Percentiles rank a stretch among this genome's conserved stretches.
These are phyloP conservation scores for Riptortus pedestris DNA, from an alignment of 1,140 invertebrate genomes.

Conservation along the genomic window DNA sequence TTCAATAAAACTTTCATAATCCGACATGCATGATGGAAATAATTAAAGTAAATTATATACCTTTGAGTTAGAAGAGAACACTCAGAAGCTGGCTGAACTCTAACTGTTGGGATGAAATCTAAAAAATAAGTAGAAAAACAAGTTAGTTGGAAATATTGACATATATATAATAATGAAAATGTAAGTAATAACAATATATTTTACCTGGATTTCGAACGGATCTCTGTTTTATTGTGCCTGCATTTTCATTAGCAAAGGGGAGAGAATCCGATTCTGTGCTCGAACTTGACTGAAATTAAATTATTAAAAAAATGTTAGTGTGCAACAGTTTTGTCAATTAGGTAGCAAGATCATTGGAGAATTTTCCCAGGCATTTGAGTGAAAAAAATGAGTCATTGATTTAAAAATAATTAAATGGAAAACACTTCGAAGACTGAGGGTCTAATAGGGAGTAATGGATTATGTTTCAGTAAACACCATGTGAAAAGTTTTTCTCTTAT, in stretches of 20 bases:
- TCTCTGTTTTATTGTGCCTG: conserved; percentile 88
- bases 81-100: conserved; percentile 29
- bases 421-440: no score
- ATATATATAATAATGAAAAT: conserved; percentile 12
- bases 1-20: no score
- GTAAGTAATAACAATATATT: not conserved
- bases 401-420: not conserved
- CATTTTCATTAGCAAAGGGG: conserved; percentile 97
- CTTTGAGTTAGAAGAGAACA: not conserved
- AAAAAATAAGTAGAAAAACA: conserved; percentile 28
- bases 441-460: no score
- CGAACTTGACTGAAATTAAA: conserved; percentile 65
- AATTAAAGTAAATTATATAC: no score
- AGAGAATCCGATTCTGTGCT: conserved; percentile 93
- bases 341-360: no score
- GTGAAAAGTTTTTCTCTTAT: no score
- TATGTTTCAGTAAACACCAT: no score
- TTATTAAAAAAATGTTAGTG: not conserved
- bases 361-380: not conserved
- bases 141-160: no score
- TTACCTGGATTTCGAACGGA: conserved; percentile 38
- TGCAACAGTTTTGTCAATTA: conserved; percentile 1
- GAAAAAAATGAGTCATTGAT: not conserved
- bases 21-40: no score
- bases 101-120: conserved; percentile 34